Conservation (phyloP, 2,888 invertebrate species). For the Deilephila elpenor region DNA sequence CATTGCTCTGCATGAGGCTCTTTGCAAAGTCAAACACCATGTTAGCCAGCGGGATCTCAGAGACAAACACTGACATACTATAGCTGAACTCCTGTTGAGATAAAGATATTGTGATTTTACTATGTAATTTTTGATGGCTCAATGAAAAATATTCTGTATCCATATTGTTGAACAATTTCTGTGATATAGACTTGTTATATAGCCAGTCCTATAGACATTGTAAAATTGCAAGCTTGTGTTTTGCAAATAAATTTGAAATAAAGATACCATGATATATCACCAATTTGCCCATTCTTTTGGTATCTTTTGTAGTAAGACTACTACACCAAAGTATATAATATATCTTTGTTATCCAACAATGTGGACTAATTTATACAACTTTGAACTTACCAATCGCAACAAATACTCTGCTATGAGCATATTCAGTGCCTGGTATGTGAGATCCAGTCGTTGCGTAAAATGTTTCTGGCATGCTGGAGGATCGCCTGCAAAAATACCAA, state of each 20-base stretch:
- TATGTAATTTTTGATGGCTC: neutral
- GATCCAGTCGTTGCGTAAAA: conserved; percentile 75
- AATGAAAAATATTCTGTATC: no score
- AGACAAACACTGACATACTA: conserved; percentile 85
- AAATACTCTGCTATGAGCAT: conserved; percentile 86
- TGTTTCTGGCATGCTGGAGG: conserved; percentile 66
- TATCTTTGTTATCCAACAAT: neutral
- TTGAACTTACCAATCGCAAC: conserved; percentile 66
- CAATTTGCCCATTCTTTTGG: no score
- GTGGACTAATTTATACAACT: conserved; percentile 29
- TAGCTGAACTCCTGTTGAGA: conserved; percentile 81
- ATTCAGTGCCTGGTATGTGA: conserved; percentile 85
- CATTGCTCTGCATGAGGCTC: conserved; percentile 53
- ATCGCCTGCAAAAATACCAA: conserved; percentile 56
- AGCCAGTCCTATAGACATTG: no score
- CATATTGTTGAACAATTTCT: no score
- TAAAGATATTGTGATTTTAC: neutral
- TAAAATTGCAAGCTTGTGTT: no score
- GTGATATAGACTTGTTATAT: no score
- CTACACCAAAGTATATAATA: no score
- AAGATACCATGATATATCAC: no score
- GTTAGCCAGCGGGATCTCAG: conserved; percentile 84
- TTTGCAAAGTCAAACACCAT: conserved; percentile 79
- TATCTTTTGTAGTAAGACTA: no score
- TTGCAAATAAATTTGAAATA: no score